Base-by-base conservation (phyloP, 2,888 invertebrate genomes). In the Amphiduros pacificus region DNA sequence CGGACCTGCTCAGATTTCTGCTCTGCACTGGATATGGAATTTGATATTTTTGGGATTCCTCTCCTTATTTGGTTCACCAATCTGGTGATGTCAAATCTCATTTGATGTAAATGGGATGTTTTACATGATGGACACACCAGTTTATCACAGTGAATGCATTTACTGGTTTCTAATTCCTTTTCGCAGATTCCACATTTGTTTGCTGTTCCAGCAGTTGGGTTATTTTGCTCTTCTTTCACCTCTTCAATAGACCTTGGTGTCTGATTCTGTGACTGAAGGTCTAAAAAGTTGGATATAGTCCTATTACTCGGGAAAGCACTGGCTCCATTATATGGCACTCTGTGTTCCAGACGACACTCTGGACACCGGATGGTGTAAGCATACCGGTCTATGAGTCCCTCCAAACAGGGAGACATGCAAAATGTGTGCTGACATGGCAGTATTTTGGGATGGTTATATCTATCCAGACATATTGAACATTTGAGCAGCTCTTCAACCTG, bases 371-470 rank as follows among this genome's bases (percentile, higher is more conserved):
- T 92, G 88, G 94, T 68, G 11, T 73, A 65, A 3, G 66, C 65
- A n/a, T 62, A 49, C n/a, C 52, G 51, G 53, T 95, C 94, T 79
- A 95, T 93, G 55, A 97, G 87, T 70, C 96, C 77, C 56, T 77
- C 75, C 89, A 99, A 91, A 84, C 99, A 99, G 59, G 98, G 97
- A 80, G 95, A 94, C 91, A 94, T 93, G 82, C 99, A 99, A 85
- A 94, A 98, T 77, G 97, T 97, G 88, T 99, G 99, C 87, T 99
- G 98, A 83, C 97, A 97, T 89, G 97, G 97, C 81, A 99, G 85
- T 81, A 99, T 87, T 86, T 97, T 98, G n/a, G 99, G 99, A 83
- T 94, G 94, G 77, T 93, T 88, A 85, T 92, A 99, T 78, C 98
- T 89, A 86, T 99, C 98, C 84, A 98, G 86, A 84, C 99, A 99